Conservation (phyloP, 2,797 vertebrate species). For the Coendou prehensilis region DNA sequence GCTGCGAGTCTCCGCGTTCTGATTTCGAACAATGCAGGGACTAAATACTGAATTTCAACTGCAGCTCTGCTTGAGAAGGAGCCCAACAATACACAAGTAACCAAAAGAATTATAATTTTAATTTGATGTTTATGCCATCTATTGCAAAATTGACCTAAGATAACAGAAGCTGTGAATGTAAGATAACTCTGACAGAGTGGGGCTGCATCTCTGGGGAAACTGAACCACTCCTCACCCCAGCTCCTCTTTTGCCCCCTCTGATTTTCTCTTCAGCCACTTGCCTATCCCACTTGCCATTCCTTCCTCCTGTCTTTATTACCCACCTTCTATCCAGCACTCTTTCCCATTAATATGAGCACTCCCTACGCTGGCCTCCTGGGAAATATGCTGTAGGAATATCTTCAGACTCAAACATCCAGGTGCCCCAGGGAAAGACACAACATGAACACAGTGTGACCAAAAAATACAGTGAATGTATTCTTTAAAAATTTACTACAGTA, state of each 20-base stretch:
- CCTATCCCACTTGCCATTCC: neutral
- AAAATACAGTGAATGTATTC: neutral
- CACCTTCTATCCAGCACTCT: neutral
- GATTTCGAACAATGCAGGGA: conserved; percentile 1
- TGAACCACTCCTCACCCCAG: accelerated
- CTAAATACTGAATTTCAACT: neutral
- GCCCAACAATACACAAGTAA: neutral
- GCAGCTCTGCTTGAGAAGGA: neutral
- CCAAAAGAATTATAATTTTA: neutral
- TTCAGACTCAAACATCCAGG: neutral
- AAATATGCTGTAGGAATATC: neutral
- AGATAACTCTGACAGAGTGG: neutral
- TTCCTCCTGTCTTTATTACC: neutral
- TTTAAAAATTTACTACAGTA: neutral
- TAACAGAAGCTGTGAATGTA: neutral
- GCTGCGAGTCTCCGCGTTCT: conserved; percentile 21
- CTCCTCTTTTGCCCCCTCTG: neutral
- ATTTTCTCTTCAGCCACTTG: neutral
- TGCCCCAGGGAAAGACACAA: neutral
- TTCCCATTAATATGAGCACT: neutral
- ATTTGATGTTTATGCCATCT: neutral
- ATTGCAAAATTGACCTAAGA: neutral
- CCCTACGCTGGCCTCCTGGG: neutral
- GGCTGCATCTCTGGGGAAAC: neutral
- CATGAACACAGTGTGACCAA: neutral